These are phyloP conservation scores for Eubasilissa splendida DNA, from an alignment of 2,888 invertebrate genomes.

Conservation along the genomic window DNA sequence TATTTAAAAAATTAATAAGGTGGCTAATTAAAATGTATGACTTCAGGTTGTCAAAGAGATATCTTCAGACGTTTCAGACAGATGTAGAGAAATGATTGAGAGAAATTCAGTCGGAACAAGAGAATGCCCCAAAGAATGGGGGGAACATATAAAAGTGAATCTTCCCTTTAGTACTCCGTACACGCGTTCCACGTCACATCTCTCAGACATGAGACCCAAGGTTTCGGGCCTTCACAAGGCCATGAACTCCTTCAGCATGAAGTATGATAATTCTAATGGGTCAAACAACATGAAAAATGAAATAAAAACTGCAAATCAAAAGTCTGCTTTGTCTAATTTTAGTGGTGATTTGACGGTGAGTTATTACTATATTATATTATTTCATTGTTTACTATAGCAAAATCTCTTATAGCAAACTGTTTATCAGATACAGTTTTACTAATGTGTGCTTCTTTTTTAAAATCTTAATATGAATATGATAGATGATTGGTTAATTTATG, in stretches of 20 bases:
- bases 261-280: conserved; percentile 63
- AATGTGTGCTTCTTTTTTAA: no score
- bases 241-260: conserved; percentile 71
- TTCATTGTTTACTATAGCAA: no score
- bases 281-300: conserved; percentile 19
- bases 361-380: neutral
- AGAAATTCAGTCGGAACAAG: conserved; percentile 60
- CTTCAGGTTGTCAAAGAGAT: conserved; percentile 70
- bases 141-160: conserved; percentile 68
- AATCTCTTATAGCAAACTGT: no score
- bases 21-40: neutral
- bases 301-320: conserved; percentile 5
- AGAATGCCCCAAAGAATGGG: conserved; percentile 65
- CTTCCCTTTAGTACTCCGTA: conserved; percentile 64
- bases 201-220: conserved; percentile 66
- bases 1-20: neutral
- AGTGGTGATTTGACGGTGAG: conserved; percentile 8
- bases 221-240: conserved; percentile 65
- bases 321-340: neutral
- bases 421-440: no score
- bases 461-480: no score
- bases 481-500: no score
- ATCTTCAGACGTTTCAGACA: conserved; percentile 68
- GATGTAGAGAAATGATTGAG: conserved; percentile 68
- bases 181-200: conserved; percentile 65